These are phyloP conservation scores for Tachystola acroxantha DNA, from an alignment of 2,888 invertebrate species.

Conservation along the genomic window DNA sequence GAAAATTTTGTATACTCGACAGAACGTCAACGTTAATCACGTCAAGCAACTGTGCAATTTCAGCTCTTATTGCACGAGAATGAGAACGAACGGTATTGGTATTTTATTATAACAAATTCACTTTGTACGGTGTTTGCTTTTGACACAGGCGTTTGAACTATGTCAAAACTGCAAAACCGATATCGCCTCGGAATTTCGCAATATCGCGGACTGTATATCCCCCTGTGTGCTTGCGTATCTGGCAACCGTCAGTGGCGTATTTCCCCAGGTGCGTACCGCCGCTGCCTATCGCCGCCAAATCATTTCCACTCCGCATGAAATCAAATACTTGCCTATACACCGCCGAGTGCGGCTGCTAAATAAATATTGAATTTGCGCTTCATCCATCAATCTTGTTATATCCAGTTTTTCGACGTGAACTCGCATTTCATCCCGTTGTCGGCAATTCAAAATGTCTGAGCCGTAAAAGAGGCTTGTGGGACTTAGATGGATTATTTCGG, in stretches of 20 bases:
- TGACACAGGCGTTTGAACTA: too few relatives aligned
- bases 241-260: not conserved
- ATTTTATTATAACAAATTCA: too few relatives aligned
- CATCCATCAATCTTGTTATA: conserved; percentile 43
- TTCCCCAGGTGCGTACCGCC: conserved; percentile 9
- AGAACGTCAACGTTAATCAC: too few relatives aligned
- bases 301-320: conserved; percentile 24
- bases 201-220: not conserved
- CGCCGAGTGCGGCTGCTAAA: conserved; percentile 21
- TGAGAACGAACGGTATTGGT: too few relatives aligned
- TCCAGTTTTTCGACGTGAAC: conserved; percentile 37
- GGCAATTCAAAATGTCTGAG: conserved; percentile 35
- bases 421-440: conserved; percentile 30
- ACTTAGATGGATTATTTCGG: conserved; percentile 27
- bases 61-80: too few relatives aligned
- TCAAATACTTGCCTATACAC: not conserved
- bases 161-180: too few relatives aligned
- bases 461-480: conserved; percentile 30
- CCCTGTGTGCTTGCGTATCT: not conserved
- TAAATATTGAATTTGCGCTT: conserved; percentile 38
- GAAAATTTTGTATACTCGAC: too few relatives aligned
- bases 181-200: not conserved
- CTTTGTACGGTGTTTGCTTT: too few relatives aligned
- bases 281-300: conserved; percentile 13
- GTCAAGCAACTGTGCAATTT: too few relatives aligned